These are phyloP conservation scores for Rhabdophis nuchalis DNA, from an alignment of 2,797 vertebrate species.

Conservation along the genomic window DNA sequence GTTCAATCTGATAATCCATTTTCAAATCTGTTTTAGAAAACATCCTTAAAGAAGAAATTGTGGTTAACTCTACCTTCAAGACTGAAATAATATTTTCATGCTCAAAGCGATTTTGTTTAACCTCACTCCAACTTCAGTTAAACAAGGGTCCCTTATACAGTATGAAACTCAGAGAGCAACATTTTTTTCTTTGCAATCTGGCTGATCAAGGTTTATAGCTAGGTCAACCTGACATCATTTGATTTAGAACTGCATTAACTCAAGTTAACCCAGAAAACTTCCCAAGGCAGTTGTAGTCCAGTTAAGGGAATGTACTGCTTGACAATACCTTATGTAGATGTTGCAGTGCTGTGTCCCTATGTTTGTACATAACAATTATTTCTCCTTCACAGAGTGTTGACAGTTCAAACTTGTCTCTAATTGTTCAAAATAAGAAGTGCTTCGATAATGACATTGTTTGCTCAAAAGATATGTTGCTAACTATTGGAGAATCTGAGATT, in stretches of 20 bases:
- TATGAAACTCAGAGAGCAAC: neutral
- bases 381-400: slow-evolving; percentile 79
- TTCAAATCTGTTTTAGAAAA: neutral
- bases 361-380: slow-evolving; percentile 39
- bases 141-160: neutral
- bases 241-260: slow-evolving; percentile 10
- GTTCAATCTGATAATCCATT: neutral
- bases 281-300: slow-evolving; percentile 20
- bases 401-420: slow-evolving; percentile 87
- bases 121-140: neutral
- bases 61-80: neutral
- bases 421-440: slow-evolving; percentile 95
- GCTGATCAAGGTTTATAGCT: slow-evolving; percentile 11
- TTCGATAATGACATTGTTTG: slow-evolving; percentile 98
- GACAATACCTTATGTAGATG: slow-evolving; percentile 12
- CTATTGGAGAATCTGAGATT: slow-evolving; percentile 89
- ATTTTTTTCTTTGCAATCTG: neutral
- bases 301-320: slow-evolving; percentile 32
- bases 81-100: neutral
- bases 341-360: slow-evolving; percentile 18
- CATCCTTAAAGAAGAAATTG: neutral
- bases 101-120: neutral
- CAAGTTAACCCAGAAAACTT: slow-evolving; percentile 7
- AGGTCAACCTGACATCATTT: slow-evolving; percentile 6
- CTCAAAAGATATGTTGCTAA: slow-evolving; percentile 92